Evolutionary conservation across 2,888 invertebrate genomes (phyloP).

Genomic region (Melanostoma scalare): DNA sequence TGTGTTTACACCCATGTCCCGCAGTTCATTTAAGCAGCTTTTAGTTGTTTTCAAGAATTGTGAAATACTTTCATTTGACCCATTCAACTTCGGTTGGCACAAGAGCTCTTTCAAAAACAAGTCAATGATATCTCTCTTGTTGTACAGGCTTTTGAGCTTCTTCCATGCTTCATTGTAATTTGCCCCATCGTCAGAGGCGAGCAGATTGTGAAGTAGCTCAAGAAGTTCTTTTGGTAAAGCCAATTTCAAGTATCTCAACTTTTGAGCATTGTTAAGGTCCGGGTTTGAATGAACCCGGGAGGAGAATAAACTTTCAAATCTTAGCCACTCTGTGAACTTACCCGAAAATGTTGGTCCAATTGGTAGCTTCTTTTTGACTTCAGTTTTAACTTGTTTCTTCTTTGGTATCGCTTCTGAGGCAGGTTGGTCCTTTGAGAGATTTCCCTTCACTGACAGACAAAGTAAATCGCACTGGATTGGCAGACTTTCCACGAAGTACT

Average conservation of each 20-base stretch:
- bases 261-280: background rate
- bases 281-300: background rate
- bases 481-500: background rate
- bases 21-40: background rate
- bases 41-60: constrained; percentile 1
- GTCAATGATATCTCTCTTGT: background rate
- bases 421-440: background rate
- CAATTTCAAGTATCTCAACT: background rate
- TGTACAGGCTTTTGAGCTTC: background rate
- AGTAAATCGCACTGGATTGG: constrained; percentile 11
- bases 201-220: background rate
- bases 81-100: background rate
- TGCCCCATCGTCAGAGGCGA: too few species aligned
- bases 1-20: background rate
- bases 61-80: background rate
- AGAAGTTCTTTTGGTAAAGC: background rate
- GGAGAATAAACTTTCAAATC: background rate
- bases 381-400: background rate
- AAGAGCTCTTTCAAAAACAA: background rate
- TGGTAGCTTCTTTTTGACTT: too few species aligned
- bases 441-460: background rate
- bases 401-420: too few species aligned
- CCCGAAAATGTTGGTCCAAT: background rate
- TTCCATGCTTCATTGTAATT: background rate
- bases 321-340: background rate